Evolutionary conservation across 2,113 vertebrate genomes (phyloP), one percentile per base, ranked within the genome.

Genomic region (Diadophis punctatus): DNA sequence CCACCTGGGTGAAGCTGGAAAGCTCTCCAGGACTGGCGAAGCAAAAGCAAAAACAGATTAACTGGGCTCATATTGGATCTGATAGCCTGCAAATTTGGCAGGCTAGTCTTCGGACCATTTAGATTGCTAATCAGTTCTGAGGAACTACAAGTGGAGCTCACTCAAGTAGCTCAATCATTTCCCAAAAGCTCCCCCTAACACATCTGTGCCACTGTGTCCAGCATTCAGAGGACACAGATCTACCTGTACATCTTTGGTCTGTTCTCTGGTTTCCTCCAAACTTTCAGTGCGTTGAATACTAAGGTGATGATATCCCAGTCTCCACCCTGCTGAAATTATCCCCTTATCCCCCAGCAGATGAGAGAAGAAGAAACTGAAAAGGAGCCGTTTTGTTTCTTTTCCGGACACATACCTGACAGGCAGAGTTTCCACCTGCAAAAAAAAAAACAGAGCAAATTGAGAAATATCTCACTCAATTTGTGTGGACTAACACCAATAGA

Each of bases 351-450:
- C 43, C 46, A 92, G 46, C 7, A 95, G 90, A 46, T 53, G 92
- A 93, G 87, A 93, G 94, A 95, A 96, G 94, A 96, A 94, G 90
- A 80, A 93, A 43, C 22, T 90, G 90, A 46, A 93, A 93, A 93
- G 74, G 14, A 30, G 1, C 16, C 18, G 8, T 27, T 51, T 74
- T 92, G 14, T 39, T 80, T 43, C 88, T 89, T 95, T 94, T 94
- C 90, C 92, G 95, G 92, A 88, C 91, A 97, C 86, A 0, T 97
- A 97, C 97, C 96, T 97, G 95, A 96, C 91, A 94, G 91, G 90
- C 94, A 96, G 68, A 88, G 95, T 96, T 94, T 96, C 96, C 93
- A 96, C 96, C 97, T 97, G 96, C 94, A 96, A 94, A 9, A 63
- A 96, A 60, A 92, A 93, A 46, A n/a, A 92, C 60, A 96, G 86